Conservation (phyloP, 2,888 invertebrate species). For the Slavum lentiscoides region DNA sequence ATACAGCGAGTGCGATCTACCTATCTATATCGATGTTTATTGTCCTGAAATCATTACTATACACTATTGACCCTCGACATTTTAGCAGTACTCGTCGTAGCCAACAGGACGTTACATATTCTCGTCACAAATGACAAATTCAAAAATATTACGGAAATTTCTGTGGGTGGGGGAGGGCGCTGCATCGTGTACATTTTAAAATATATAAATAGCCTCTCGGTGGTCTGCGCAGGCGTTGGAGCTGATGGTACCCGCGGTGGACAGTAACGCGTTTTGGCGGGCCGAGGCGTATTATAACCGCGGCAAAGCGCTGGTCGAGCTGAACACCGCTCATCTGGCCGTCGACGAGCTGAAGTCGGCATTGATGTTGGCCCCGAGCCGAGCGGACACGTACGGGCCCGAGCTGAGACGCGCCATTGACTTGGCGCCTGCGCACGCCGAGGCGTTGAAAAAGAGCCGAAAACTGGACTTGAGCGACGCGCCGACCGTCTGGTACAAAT, state of each 20-base stretch:
- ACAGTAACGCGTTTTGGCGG: constrained; percentile 41
- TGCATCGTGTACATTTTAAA: no score
- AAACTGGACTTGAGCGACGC: not conserved
- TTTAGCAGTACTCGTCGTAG: no score
- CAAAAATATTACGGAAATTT: no score
- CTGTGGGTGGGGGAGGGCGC: no score
- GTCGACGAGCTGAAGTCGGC: constrained; percentile 30
- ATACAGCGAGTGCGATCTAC: no score
- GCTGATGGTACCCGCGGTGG: constrained; percentile 44
- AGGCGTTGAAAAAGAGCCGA: not conserved
- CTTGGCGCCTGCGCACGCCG: constrained; percentile 20
- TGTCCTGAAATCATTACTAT: no score
- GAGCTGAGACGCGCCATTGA: constrained; percentile 9
- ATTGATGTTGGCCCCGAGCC: constrained; percentile 23
- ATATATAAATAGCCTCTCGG: no score
- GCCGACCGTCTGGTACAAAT: constrained; percentile 40
- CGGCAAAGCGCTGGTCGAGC: constrained; percentile 27
- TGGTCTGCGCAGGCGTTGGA: constrained; percentile 46
- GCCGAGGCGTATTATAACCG: constrained; percentile 51
- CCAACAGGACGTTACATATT: no score
- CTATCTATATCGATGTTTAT: no score
- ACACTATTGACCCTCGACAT: no score
- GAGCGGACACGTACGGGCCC: constrained; percentile 22
- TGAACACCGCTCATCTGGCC: constrained; percentile 39
- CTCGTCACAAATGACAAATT: no score